phyloP scores from a whole-genome alignment of 2,113 vertebrate species.

The Ginglymostoma cirratum region DNA sequence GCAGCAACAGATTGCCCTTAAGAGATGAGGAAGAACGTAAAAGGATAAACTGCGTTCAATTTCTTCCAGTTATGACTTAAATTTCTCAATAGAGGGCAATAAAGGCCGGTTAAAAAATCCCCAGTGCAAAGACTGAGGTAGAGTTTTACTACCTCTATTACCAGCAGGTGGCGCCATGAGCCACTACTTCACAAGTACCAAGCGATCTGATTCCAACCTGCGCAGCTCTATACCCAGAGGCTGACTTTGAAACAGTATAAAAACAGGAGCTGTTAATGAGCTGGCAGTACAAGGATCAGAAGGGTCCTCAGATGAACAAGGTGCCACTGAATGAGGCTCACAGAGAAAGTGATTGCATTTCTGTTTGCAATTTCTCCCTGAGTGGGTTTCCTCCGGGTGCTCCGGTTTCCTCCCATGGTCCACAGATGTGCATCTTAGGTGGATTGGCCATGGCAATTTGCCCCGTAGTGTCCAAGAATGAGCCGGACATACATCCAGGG shows the following conservation, averaged over 20 bases:
- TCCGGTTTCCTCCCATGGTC: too few species aligned
- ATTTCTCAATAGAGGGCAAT: conserved; percentile 24
- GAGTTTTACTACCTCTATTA: too few species aligned
- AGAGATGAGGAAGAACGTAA: background rate
- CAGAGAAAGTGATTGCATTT: background rate
- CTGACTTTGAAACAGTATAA: background rate
- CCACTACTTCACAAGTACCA: too few species aligned
- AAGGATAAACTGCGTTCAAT: background rate
- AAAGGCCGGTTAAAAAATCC: background rate
- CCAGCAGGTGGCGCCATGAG: background rate
- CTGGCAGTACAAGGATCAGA: background rate
- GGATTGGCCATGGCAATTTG: too few species aligned
- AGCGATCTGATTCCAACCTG: background rate
- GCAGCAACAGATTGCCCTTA: background rate
- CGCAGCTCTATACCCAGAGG: background rate
- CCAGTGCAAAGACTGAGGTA: background rate
- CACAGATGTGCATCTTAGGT: too few species aligned
- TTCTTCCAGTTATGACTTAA: background rate
- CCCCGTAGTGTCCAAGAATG: too few species aligned
- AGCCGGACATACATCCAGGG: too few species aligned
- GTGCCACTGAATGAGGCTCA: background rate
- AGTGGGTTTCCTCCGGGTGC: too few species aligned
- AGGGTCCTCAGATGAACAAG: background rate
- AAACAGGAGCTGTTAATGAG: background rate
- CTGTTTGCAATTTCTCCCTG: too few species aligned